A percentile compares a stretch with the other conserved stretches of the same genome.
Conservation (phyloP, 2,888 invertebrate species). For the Saturnia japonica region DNA sequence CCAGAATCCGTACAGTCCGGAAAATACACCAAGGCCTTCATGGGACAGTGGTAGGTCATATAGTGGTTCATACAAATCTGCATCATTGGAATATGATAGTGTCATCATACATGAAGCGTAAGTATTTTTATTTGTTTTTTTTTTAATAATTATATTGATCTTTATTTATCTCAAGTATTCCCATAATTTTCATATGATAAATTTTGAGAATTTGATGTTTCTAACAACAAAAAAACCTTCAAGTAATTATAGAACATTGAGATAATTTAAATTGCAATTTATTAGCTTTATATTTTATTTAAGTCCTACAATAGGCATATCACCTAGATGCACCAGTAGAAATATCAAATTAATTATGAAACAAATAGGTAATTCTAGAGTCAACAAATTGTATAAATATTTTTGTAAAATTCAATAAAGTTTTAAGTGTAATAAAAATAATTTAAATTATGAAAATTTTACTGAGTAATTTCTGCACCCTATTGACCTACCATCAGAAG, state of each 20-base stretch:
- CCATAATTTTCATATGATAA: too few species aligned
- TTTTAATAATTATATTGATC: background rate
- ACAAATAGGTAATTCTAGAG: too few species aligned
- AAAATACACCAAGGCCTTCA: conserved; percentile 54
- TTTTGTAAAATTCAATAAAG: too few species aligned
- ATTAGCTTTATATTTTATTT: background rate
- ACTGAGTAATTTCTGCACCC: background rate
- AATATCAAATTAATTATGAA: too few species aligned
- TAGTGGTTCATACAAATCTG: conserved; percentile 50
- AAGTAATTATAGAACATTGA: background rate
- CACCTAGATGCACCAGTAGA: too few species aligned
- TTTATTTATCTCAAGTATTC: background rate
- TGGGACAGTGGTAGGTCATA: conserved; percentile 63
- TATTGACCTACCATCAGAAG: background rate
- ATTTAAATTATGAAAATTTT: background rate
- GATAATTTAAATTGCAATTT: background rate
- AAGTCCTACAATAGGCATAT: background rate
- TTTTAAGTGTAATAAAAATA: too few species aligned
- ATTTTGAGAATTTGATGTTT: background rate
- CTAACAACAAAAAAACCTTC: background rate
- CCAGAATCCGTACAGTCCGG: conserved; percentile 48
- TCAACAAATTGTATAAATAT: too few species aligned
- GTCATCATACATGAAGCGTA: conserved; percentile 81
- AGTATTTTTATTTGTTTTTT: conserved; percentile 44
- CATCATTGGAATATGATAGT: conserved; percentile 70